Base-by-base conservation (phyloP, 2,797 vertebrate genomes). In the Xenops minutus region DNA sequence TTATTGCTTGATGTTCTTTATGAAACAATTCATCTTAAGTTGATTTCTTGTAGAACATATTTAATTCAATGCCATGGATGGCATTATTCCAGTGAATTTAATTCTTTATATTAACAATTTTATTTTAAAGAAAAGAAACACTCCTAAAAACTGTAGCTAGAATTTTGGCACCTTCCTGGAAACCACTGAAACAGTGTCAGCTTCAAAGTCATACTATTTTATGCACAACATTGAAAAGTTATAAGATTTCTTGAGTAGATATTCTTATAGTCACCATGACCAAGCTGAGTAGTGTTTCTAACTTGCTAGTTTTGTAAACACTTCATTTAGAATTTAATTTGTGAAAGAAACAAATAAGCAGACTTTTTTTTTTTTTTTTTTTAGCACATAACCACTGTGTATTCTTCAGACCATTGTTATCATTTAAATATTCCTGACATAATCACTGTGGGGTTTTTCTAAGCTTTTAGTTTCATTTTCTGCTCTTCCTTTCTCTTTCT, bases 331-430 rank as follows among this genome's bases (percentile, higher is more conserved):
- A 23, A 76, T 89, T 61, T 78, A 49, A 52, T 56, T 68, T 76
- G 10, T 1, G 46, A 88, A 69, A 51, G 2, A 46, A 52, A 80
- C 24, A 51, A 59, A 46, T 13, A 13, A 2, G 7, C 2, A 41
- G 43, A 10, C 17, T 12, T 14, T 19, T 4, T 34, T 24, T 27
- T 20, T 15, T 32, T 32, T 20, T 30, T 18, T 17, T 51, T 21
- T 19, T 12, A 10, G 0, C 11, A 9, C 51, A 30, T 85, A 80
- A 66, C 9, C 3, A 12, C 1, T 34, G 21, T 0, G 0, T 14
- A 14, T 74, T 62, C 19, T 67, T 61, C 15, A 43, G 9, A 16
- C 37, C 4, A n/a, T 15, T 58, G 9, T 34, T 46, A 22, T 23
- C 3, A 55, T 19, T 81, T 62, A 48, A 67, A 26, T 21, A 71